Percentiles rank a stretch among this genome's conserved stretches.
These are phyloP conservation scores for Sinosuthora webbiana DNA, from an alignment of 2,113 vertebrate genomes.

Conservation along the genomic window DNA sequence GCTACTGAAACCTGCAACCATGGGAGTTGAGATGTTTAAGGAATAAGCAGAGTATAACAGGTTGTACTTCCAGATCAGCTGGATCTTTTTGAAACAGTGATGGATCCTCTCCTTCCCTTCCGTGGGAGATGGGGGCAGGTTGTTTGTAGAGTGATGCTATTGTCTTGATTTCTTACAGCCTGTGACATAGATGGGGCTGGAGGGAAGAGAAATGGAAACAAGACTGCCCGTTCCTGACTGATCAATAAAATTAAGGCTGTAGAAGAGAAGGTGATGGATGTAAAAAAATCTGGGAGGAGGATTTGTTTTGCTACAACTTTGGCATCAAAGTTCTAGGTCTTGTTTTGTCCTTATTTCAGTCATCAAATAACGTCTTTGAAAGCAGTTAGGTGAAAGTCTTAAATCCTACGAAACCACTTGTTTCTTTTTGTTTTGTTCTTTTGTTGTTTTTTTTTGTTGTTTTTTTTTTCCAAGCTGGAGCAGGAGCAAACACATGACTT, in stretches of 20 bases:
- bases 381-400: background rate
- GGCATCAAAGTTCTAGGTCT: background rate
- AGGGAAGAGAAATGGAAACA: background rate
- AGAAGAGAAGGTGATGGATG: background rate
- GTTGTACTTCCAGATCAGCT: background rate
- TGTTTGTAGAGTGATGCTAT: background rate
- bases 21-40: background rate
- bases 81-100: background rate
- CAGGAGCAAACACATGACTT: slow-evolving; percentile 29
- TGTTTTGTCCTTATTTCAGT: background rate
- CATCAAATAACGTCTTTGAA: background rate
- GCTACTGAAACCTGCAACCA: background rate
- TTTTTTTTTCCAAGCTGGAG: background rate
- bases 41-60: background rate
- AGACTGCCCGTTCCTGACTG: background rate
- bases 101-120: background rate
- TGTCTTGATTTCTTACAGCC: background rate
- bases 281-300: background rate
- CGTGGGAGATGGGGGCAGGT: background rate
- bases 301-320: background rate
- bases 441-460: background rate
- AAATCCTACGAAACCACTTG: background rate
- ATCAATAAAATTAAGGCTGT: background rate
- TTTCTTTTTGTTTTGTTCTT: background rate
- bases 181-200: background rate